Base-by-base conservation (phyloP, 1,140 invertebrate species). In the Myzus persicae region DNA sequence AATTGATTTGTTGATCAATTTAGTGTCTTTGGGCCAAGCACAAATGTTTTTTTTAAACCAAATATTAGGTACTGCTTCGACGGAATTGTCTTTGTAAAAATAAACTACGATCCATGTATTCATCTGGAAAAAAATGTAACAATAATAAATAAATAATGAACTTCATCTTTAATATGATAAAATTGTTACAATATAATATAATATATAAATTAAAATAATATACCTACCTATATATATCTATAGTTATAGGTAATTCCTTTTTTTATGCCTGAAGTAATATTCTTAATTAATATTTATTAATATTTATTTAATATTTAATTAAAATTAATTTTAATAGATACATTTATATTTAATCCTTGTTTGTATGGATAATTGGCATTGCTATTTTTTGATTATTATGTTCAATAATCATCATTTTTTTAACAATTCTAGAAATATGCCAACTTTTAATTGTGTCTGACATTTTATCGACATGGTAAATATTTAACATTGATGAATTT, bases 1-100 rank as follows among this genome's bases (percentile, higher is more conserved):
- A 7, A 94, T 51, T 59, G 48, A 94, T 42, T 94, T 94, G 90
- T 36, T 81, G 31, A n/a, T 18, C 31, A n/a, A 36, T 81, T 81
- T 81, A n/a, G 1, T n/a, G 31, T 36, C 31, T 81, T 18, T 81
- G 3, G 31, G 67, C 67, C 67, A 81, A 7, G 67, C 67, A 81
- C 67, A 81, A 36, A 81, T 81, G n/a, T 81, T 36, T 31, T 81
- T 81, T 38, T 81, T 81, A 18, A 81, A 81, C 67, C 67, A 81
- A 81, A 81, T 81, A 81, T 81, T 36, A 18, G n/a, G 67, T 36
- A 81, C 67, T 2, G 67, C 67, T 76, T 76, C 67, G 31, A 76
- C 67, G 1, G 67, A 76, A 76, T 76, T 76, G 31, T 76, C 67
- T 76, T 76, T 76, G 14, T n/a, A 76, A 36, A 76, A 76, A 36